Conservation (phyloP, 2,888 invertebrate genomes). For the Eumacrocentrus americanus region DNA sequence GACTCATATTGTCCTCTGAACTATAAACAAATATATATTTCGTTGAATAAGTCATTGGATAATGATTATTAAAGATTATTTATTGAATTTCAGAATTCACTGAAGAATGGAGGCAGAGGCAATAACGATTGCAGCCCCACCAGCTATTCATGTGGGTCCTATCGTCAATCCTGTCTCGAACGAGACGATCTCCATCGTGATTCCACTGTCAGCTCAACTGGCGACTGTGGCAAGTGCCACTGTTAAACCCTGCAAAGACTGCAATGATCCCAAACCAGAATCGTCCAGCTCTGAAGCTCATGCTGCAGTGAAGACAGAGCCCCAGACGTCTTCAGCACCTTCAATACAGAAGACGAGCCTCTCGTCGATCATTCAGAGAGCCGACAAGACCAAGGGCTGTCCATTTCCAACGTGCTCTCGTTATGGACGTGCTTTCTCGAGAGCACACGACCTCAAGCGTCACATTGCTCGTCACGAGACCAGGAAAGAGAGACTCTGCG, state of each 20-base stretch:
- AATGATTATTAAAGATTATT: too few species aligned
- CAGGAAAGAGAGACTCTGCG: slow-evolving; percentile 49
- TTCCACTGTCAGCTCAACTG: slow-evolving; percentile 54
- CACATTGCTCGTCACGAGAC: slow-evolving; percentile 56
- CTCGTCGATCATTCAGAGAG: slow-evolving; percentile 23
- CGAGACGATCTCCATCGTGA: slow-evolving; percentile 51
- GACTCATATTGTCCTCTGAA: too few species aligned
- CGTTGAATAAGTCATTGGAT: too few species aligned
- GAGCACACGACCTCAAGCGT: slow-evolving; percentile 57
- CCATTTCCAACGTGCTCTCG: slow-evolving; percentile 55
- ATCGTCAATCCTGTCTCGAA: slow-evolving; percentile 52
- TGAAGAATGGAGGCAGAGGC: slow-evolving; percentile 39
- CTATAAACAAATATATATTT: too few species aligned
- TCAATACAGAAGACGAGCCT: not conserved
- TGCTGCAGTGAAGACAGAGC: not conserved
- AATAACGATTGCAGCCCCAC: slow-evolving; percentile 48
- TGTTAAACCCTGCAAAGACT: slow-evolving; percentile 38
- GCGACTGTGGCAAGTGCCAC: slow-evolving; percentile 45
- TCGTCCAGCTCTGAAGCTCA: not conserved
- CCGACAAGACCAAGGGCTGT: slow-evolving; percentile 56
- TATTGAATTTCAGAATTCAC: not conserved
- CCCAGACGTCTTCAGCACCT: not conserved
- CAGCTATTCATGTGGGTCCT: slow-evolving; percentile 53
- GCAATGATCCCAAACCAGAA: slow-evolving; percentile 36
- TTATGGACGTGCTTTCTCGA: slow-evolving; percentile 56